Percentiles rank a stretch among this genome's conserved stretches.
phyloP scores from a whole-genome alignment of 2,113 vertebrate species.

The Ariopsis seemanni region DNA sequence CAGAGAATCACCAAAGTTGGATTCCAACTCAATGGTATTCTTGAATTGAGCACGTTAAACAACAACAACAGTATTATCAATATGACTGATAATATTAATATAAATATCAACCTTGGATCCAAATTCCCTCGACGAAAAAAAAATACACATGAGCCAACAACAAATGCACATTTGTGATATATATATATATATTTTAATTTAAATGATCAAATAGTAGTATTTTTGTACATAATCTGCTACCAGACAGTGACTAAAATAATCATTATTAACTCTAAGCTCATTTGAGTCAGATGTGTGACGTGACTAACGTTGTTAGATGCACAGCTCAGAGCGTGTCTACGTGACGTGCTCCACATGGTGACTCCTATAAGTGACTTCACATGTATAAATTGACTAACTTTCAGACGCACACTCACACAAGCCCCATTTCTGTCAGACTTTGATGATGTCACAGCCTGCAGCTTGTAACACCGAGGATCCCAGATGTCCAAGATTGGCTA shows the following conservation, averaged over 20 bases:
- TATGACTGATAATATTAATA: background rate
- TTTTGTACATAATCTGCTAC: background rate
- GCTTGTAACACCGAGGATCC: slow-evolving; percentile 32
- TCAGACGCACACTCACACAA: slow-evolving; percentile 43
- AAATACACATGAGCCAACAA: background rate
- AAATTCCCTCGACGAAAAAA: background rate
- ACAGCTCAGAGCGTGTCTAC: slow-evolving; percentile 24
- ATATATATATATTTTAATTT: background rate
- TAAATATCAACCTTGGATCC: too few species aligned
- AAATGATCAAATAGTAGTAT: background rate
- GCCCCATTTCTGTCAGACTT: slow-evolving; percentile 9
- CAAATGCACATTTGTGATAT: background rate
- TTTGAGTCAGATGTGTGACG: slow-evolving; percentile 11
- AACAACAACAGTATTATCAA: background rate
- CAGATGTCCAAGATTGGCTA: slow-evolving; percentile 48
- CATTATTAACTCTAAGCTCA: background rate
- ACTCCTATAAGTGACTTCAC: slow-evolving; percentile 33
- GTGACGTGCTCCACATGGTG: slow-evolving; percentile 16
- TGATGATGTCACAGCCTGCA: slow-evolving; percentile 49
- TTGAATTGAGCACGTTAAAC: background rate
- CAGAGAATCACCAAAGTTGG: background rate
- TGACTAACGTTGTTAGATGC: slow-evolving; percentile 26
- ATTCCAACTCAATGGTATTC: background rate
- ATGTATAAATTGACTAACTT: slow-evolving; percentile 38
- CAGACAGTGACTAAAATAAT: background rate